phyloP scores from a whole-genome alignment of 2,888 invertebrate species.

The Eupithecia vulgata region DNA sequence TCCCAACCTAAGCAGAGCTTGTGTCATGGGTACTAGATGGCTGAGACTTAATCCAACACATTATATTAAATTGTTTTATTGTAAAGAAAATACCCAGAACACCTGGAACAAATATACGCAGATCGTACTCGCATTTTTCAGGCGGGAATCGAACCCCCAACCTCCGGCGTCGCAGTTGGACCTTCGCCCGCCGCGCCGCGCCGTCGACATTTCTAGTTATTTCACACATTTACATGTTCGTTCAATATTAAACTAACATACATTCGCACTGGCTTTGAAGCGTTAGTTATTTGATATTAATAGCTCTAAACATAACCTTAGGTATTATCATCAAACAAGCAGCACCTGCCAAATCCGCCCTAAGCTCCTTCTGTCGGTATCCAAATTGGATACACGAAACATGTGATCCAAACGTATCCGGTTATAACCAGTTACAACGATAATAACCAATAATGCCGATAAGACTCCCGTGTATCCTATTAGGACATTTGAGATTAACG shows the following conservation, averaged over 20 bases:
- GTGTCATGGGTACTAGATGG: no score
- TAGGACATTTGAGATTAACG: conserved; percentile 48
- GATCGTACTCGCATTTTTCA: no score
- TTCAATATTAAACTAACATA: neutral
- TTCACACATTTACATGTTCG: no score
- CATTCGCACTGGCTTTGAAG: neutral
- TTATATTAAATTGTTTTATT: no score
- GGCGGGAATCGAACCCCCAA: no score
- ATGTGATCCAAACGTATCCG: conserved; percentile 36
- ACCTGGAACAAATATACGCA: no score
- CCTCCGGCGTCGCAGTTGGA: no score
- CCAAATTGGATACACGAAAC: conserved; percentile 32
- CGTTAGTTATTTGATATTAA: neutral
- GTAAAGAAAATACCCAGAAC: no score
- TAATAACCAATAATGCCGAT: conserved; percentile 46
- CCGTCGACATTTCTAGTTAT: no score
- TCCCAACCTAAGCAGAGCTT: no score
- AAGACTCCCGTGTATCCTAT: conserved; percentile 46
- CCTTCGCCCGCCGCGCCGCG: no score
- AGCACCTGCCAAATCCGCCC: conserved; percentile 17
- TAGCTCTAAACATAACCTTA: neutral
- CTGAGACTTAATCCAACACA: no score
- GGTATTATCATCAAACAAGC: conserved; percentile 10
- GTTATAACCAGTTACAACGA: conserved; percentile 43
- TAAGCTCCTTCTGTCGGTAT: conserved; percentile 15